Conservation (phyloP, 2,888 invertebrate genomes). For the Cheilosia soror region DNA sequence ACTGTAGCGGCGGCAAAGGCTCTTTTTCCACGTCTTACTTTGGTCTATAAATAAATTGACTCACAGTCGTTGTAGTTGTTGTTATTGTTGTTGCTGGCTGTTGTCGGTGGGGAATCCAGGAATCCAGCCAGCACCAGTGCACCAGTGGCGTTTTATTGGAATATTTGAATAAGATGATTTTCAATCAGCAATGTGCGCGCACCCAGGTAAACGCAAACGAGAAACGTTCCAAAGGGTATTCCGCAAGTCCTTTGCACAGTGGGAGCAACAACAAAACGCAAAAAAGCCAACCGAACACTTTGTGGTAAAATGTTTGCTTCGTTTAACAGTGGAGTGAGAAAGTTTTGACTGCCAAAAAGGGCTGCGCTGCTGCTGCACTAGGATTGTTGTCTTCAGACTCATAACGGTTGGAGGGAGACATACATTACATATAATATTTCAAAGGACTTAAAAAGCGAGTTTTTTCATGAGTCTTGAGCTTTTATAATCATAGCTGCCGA, state of each 20-base stretch:
- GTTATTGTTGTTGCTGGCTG: constrained; percentile 32
- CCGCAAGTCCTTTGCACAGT: constrained; percentile 41
- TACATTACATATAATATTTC: background rate
- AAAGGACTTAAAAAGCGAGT: background rate
- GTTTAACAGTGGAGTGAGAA: constrained; percentile 49
- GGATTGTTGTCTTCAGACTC: background rate
- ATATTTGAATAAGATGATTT: constrained; percentile 75
- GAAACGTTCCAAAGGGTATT: constrained; percentile 54
- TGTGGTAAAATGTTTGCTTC: constrained; percentile 58
- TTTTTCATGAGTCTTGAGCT: no score
- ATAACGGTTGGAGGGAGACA: background rate
- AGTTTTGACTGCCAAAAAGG: constrained; percentile 17
- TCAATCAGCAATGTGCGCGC: constrained; percentile 74
- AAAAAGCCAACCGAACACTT: constrained; percentile 52
- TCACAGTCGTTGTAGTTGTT: constrained; percentile 43
- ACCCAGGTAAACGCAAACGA: constrained; percentile 62
- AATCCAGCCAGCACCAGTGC: constrained; percentile 50
- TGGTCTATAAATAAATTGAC: constrained; percentile 74
- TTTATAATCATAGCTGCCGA: no score
- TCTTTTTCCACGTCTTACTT: constrained; percentile 65
- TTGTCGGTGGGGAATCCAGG: constrained; percentile 13
- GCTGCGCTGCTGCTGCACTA: background rate
- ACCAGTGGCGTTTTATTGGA: constrained; percentile 74
- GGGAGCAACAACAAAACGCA: constrained; percentile 10
- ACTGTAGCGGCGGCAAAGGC: constrained; percentile 27